Base-by-base conservation (phyloP, 2,888 invertebrate genomes). In the Yponomeuta malinellus region DNA sequence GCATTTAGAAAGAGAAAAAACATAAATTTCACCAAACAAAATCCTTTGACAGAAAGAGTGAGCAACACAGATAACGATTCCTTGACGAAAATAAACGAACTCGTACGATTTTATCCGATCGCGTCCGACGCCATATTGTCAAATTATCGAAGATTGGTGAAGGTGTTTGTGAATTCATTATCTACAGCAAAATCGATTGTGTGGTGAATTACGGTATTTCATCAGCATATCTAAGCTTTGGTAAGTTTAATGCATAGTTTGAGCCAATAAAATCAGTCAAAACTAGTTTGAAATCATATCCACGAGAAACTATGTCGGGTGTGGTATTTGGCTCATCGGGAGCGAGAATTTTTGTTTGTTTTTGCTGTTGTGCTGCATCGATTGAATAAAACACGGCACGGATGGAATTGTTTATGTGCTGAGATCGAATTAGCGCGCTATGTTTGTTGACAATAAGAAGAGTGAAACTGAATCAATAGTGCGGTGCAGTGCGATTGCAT, bases 241-340 rank as follows among this genome's bases (percentile, higher is more conserved):
- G 68, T 68, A 68, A 48, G 68, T 48, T 29, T 52, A 59, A 3
- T 12, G 12, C 12, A 59, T 5, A 15, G 15, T 59, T 52, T 15
- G 15, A 15, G 12, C 52, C 1, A 59, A 5, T 5, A 59, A 12
- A 59, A 59, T 15, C 12, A 59, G 15, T 59, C 52, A 1, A 59
- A 15, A 15, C 52, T 59, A 15, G 52, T 59, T 59, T 15, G 52
- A 59, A 59, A 59, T 59, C 15, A 3, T n/a, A 67, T n/a, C 8
- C 12, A 33, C 12, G 33, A 67, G 76, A 77, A 71, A 78, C 76
- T 78, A 82, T 80, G 77, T 80, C 88, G 91, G 90, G 90, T 87
- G 87, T 87, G 89, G 89, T 89, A 90, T 90, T 87, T 87, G 85
- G 88, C 83, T 83, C 86, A 88, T 78, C 72, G 79, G 82, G 69